Evolutionary conservation across 30 jellyfish, hydroid and myxozoan genomes (phyloP).

Genomic region (Hydractinia echinata): DNA sequence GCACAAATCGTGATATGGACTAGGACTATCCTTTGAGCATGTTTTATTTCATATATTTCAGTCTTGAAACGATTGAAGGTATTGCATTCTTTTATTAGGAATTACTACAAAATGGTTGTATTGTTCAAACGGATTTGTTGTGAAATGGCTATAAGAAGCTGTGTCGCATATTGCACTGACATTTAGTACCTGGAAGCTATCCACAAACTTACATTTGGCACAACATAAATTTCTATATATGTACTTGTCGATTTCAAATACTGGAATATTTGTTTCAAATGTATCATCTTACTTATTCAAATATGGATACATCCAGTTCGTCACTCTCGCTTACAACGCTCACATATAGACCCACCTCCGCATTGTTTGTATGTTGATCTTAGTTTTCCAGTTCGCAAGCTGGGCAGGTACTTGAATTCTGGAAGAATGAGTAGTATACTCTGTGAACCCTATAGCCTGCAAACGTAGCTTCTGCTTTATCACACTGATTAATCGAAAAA

Average conservation of each 20-base stretch:
- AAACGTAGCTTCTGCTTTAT: too few relatives aligned
- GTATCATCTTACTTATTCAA: neutral
- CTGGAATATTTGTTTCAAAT: neutral
- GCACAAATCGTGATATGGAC: too few relatives aligned
- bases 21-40: too few relatives aligned
- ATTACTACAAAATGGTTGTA: neutral
- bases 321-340: neutral
- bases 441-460: too few relatives aligned
- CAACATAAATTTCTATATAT: slow-evolving; percentile 14
- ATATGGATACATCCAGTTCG: neutral
- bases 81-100: neutral
- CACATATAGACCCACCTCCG: too few relatives aligned
- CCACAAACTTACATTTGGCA: slow-evolving; percentile 16
- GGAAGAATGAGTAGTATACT: too few relatives aligned
- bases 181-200: neutral
- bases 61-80: too few relatives aligned
- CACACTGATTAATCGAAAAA: too few relatives aligned
- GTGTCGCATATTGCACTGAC: neutral
- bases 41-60: neutral
- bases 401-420: too few relatives aligned
- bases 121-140: neutral
- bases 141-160: neutral
- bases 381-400: too few relatives aligned
- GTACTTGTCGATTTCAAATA: slow-evolving; percentile 9
- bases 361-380: too few relatives aligned